Evolutionary conservation across 2,113 vertebrate species (phyloP), one percentile per base, ranked within the genome.

Genomic region (Siniperca chuatsi): DNA sequence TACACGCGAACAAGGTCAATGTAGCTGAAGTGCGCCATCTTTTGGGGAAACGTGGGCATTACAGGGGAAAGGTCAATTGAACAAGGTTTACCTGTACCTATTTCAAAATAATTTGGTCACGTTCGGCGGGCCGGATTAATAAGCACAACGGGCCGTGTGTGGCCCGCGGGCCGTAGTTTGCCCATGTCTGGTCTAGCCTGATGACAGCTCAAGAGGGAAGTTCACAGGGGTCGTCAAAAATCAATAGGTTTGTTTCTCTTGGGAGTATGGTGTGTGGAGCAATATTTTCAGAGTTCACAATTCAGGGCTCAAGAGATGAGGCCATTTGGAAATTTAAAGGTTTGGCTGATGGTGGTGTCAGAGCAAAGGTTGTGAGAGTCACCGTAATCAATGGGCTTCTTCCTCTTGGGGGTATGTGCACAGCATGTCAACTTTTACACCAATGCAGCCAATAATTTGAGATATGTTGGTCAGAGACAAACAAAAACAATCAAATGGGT

Each of bases 291-390:
- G 44, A 46, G 13, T 64, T 76, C n/a, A 60, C 33, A 10, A 25
- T 58, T 66, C 58, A 35, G 50, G 40, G 29, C 29, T 69, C 13
- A 35, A 9, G 8, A 44, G 42, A 60, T 35, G 37, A 46, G 55
- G 40, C 50, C 2, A 25, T 58, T 18, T 33, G 11, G 48, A 64
- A 64, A 55, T n/a, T 37, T 23, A 11, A 29, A 18, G 42, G 50
- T 8, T 37, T 15, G 52, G 50, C 1, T 29, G n/a, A 16, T 8
- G 48, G 20, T 13, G 29, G 67, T 25, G 44, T 16, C 13, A 55
- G 61, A 68, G 25, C 62, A 86, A 62, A 82, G 68, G 75, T 75
- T 69, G 8, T n/a, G 15, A 29, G 0, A 11, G 48, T 20, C 37
- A 75, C 6, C 6, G 3, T 2, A 46, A 61, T 69, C 75, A 69